Evolutionary conservation across 2,888 invertebrate species (phyloP).

Genomic region (Ophion ellenae): DNA sequence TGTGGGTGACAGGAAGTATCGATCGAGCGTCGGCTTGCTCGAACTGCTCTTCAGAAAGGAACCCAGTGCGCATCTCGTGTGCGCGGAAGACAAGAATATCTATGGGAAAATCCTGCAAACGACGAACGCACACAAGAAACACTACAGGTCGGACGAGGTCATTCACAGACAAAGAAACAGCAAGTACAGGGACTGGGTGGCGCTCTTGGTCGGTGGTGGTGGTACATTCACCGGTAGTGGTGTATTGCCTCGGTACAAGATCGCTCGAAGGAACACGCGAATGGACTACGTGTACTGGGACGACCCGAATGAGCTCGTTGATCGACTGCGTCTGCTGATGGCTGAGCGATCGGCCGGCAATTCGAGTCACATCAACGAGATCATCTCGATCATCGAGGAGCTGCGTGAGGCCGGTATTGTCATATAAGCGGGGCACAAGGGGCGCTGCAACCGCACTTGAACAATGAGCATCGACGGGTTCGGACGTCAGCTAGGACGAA

Average conservation of each 20-base stretch:
- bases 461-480: slow-evolving; percentile 52
- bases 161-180: too few relatives aligned
- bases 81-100: slow-evolving; percentile 27
- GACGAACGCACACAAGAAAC: slow-evolving; percentile 23
- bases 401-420: slow-evolving; percentile 39
- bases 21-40: slow-evolving; percentile 30
- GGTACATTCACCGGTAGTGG: not conserved
- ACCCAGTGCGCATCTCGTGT: slow-evolving; percentile 39
- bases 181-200: slow-evolving; percentile 4
- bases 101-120: slow-evolving; percentile 7
- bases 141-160: too few relatives aligned
- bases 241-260: slow-evolving; percentile 42
- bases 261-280: slow-evolving; percentile 40
- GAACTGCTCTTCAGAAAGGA: slow-evolving; percentile 56
- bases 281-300: slow-evolving; percentile 60
- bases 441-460: not conserved
- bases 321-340: slow-evolving; percentile 50
- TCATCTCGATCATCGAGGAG: slow-evolving; percentile 63
- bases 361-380: slow-evolving; percentile 62
- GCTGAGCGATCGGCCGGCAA: slow-evolving; percentile 49
- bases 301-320: slow-evolving; percentile 58
- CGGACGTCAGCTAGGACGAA: slow-evolving; percentile 36
- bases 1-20: slow-evolving; percentile 38
- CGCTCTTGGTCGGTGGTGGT: slow-evolving; percentile 19
- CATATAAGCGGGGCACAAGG: not conserved